Base-by-base conservation (phyloP, 1,140 invertebrate species). In the Drosophila malerkotliana region DNA sequence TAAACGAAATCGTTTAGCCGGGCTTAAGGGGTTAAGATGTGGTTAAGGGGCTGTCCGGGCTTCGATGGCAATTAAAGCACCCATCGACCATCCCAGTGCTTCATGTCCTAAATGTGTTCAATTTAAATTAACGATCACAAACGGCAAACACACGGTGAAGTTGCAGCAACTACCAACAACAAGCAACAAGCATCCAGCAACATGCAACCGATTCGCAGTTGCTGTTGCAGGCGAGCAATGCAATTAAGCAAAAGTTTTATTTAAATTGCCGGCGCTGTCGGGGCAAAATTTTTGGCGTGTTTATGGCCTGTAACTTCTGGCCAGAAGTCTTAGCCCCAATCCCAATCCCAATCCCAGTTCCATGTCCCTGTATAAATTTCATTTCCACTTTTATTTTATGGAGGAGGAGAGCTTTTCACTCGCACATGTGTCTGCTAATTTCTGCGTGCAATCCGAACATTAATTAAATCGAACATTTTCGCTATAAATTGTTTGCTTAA, bases 181-280 rank as follows among this genome's bases (percentile, higher is more conserved):
- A n/a, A 44, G 15, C 41, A 41, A 15, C 39, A 8, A 32, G 32
- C 32, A 32, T 1, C 32, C 41, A 44, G 41, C 44, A 47, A 47
- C 44, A 47, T 47, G 44, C 44, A 47, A 47, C 44, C 44, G 41
- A 45, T 45, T 54, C 57, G 14, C 62, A 66, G 53, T 54, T 69
- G 37, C 62, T 75, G 62, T 61, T 85, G 81, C 80, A 83, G 72
- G 37, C 79, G 49, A 57, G 63, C 79, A 60, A 71, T 82, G 83
- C 83, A 87, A 87, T 87, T 87, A 87, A 87, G 82, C 79, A 87
- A 87, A 87, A 87, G 83, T 87, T 87, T 88, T 87, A 87, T 87
- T 87, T 88, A 87, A 87, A 87, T 87, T 79, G 79, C 79, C 49
- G 75, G 83, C 83, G 77, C 81, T 85, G 61, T 61, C 28, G 45